Conservation (phyloP, 2,797 vertebrate genomes). For the Cryptoblepharus egeriae region DNA sequence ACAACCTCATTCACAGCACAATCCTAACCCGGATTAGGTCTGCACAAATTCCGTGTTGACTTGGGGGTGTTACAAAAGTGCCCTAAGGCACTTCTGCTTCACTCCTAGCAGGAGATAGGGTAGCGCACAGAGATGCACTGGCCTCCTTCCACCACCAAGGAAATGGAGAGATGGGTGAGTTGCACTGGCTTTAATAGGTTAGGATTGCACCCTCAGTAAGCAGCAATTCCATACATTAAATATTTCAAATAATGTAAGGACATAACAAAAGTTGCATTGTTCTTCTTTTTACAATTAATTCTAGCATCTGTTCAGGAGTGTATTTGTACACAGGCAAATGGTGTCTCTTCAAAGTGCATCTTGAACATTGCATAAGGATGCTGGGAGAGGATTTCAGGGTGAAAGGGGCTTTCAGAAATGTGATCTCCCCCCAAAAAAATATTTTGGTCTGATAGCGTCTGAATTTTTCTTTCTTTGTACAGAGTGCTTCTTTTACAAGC, state of each 20-base stretch:
- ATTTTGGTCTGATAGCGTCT: conserved; percentile 65
- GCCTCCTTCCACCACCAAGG: no score
- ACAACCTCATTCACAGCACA: no score
- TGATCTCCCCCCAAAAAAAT: conserved; percentile 26
- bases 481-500: conserved; percentile 54
- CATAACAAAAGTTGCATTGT: neutral
- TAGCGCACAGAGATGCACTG: no score
- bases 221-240: no score
- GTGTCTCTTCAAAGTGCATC: neutral
- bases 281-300: neutral
- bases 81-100: no score
- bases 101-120: no score
- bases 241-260: neutral
- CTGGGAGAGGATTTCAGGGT: neutral
- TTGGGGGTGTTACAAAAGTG: no score
- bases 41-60: no score
- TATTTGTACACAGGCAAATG: neutral
- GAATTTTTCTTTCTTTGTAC: conserved; percentile 48
- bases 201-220: no score
- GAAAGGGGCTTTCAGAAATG: neutral
- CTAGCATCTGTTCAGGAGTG: rapidly evolving
- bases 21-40: no score
- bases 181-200: no score
- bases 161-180: no score
- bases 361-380: rapidly evolving